Percentiles rank a stretch among this genome's conserved stretches.
Conservation (phyloP, 2,113 vertebrate genomes). For the Illadopsis cleaveri region DNA sequence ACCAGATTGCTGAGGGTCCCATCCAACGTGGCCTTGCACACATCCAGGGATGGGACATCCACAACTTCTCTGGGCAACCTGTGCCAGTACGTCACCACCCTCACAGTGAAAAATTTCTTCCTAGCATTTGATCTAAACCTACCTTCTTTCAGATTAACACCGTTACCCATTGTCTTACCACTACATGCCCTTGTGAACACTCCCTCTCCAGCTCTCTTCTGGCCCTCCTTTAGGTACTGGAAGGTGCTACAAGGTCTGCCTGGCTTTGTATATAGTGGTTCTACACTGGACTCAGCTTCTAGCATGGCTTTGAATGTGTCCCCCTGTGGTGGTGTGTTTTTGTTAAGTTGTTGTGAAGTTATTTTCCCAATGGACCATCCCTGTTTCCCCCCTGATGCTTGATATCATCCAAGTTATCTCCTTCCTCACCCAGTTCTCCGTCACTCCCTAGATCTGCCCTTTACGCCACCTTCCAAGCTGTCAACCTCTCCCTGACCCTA, state of each 20-base stretch:
- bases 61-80: background rate
- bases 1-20: background rate
- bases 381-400: too few relatives aligned
- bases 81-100: background rate
- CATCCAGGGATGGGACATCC: background rate
- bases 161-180: background rate
- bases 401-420: too few relatives aligned
- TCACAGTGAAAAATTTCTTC: background rate
- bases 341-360: too few relatives aligned
- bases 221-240: background rate
- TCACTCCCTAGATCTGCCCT: too few relatives aligned
- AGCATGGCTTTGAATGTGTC: background rate
- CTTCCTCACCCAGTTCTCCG: too few relatives aligned
- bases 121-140: background rate
- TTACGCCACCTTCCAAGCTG: too few relatives aligned
- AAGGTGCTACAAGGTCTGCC: background rate
- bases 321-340: too few relatives aligned
- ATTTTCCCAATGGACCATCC: too few relatives aligned
- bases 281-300: background rate
- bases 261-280: background rate
- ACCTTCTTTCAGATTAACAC: background rate
- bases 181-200: background rate
- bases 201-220: background rate
- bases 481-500: too few relatives aligned
- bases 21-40: accelerated